These are phyloP conservation scores for Hipparchia sbordonii DNA, from an alignment of 2,888 invertebrate species.

Conservation along the genomic window DNA sequence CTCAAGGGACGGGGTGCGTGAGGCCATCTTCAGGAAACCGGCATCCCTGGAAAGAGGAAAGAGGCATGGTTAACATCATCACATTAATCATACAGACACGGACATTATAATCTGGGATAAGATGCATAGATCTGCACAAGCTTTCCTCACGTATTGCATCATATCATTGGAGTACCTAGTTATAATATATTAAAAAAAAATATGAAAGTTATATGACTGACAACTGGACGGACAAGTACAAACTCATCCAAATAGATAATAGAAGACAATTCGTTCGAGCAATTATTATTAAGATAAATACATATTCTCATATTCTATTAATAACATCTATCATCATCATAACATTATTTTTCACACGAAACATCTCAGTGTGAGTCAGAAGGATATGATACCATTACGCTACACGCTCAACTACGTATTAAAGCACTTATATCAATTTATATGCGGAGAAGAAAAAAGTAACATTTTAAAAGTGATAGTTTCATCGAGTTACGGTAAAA, in stretches of 20 bases:
- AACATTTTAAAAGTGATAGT: conserved; percentile 39
- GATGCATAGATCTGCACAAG: too few species aligned
- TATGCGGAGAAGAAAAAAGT: conserved; percentile 39
- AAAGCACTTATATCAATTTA: conserved; percentile 21
- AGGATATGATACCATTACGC: conserved; percentile 39
- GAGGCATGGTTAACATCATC: conserved; percentile 38
- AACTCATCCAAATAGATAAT: too few species aligned
- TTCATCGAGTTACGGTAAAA: conserved; percentile 42
- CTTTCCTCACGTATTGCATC: too few species aligned
- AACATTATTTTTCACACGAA: conserved; percentile 31
- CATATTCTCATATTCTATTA: not conserved
- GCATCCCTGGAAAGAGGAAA: conserved; percentile 88
- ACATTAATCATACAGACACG: not conserved
- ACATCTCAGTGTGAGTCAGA: conserved; percentile 27
- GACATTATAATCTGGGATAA: too few species aligned
- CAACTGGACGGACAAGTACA: too few species aligned
- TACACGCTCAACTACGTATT: conserved; percentile 39
- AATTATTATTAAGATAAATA: not conserved
- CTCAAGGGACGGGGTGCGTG: conserved; percentile 95
- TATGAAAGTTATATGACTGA: too few species aligned
- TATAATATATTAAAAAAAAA: too few species aligned
- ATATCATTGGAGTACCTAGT: too few species aligned
- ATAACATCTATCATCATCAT: conserved; percentile 14
- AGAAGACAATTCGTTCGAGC: not conserved
- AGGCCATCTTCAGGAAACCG: conserved; percentile 96